Base-by-base conservation (phyloP, 2,888 invertebrate genomes). In the Syrphus vitripennis region DNA sequence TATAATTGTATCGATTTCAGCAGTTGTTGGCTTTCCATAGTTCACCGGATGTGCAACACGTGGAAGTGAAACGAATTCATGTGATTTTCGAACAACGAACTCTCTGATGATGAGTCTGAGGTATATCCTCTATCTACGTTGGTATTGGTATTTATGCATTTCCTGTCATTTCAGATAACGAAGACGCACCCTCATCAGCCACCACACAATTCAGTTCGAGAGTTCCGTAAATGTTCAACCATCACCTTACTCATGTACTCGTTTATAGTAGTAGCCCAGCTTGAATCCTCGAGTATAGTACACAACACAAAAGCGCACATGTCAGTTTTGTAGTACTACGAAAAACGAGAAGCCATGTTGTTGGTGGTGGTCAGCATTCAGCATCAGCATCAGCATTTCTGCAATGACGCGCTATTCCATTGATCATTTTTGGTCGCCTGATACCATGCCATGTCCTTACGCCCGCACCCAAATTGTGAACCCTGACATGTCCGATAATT, bases 401-500 rank as follows among this genome's bases (percentile, higher is more conserved):
- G 37, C 37, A 16, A 16, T 29, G 48, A 67, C 61, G 29, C 59
- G 53, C 50, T 72, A 69, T 57, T 79, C 83, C 79, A 83, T 83
- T 83, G 74, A 83, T 79, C 70, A 79, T 65, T 83, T 83, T 83
- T 83, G 83, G 74, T 79, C 83, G 79, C 83, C 83, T 70, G 75
- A 74, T 83, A 78, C 53, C 45, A 79, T 26, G 34, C 31, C 40
- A 45, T 0, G 24, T 34, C 21, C 29, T 26, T 42, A 21, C 42
- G 67, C 70, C 69, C 83, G 78, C 69, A 55, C 50, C 83, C 57
- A 70, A 48, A 50, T 31, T 7, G 72, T 37, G 53, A 42, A 69
- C 29, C 72, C 53, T 61, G 19, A 34, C 48, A 48, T 34, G 67
- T 37, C 45, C 61, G 29, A 16, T 37, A 45, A 74, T 69, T 69